Evolutionary conservation across 2,113 vertebrate species (phyloP), one percentile per base, ranked within the genome.

Genomic region (Leucoraja erinaceus): DNA sequence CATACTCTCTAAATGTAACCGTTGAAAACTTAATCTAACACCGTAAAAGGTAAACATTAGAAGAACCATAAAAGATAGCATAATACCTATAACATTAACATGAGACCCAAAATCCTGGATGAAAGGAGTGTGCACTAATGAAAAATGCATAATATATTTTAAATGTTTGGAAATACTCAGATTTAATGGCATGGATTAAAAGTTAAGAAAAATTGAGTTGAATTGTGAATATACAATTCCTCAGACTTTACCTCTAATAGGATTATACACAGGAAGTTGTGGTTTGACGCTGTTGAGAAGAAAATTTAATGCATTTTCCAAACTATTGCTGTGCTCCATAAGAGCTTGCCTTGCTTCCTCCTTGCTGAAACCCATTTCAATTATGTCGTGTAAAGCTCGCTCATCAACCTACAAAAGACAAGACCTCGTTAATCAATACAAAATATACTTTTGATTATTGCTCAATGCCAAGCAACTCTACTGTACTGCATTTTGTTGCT

Each of bases 301-400:
- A 94, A 97, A 96, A 95, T 99, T 99, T 94, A 99, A 96, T 74
- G 98, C 98, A 76, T 97, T 97, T 96, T 99, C 98, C 94, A 99
- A 94, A 94, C 97, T 98, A 97, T 99, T 99, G 95, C 97, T 97
- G 94, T 98, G 98, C 95, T 99, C 98, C 98, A 99, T 97, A 93
- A 99, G 96, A 12, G 98, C 98, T 94, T 98, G 98, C 70, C 98
- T 97, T 25, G 98, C 98, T 11, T 97, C 97, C 94, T 99, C 98
- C 94, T 97, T 98, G 95, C 98, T 97, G 94, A 99, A 99, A 84
- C 98, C 98, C 98, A 99, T 99, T 96, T 99, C 99, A 95, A 98
- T 99, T 96, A 99, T 98, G 94, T 99, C 97, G 94, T 97, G 98
- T 91, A 99, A 95, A 93, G 98, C 97, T 90, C 98, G 98, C 94